phyloP scores from a whole-genome alignment of 1,140 invertebrate genomes.

The Drosophila tropicalis region DNA sequence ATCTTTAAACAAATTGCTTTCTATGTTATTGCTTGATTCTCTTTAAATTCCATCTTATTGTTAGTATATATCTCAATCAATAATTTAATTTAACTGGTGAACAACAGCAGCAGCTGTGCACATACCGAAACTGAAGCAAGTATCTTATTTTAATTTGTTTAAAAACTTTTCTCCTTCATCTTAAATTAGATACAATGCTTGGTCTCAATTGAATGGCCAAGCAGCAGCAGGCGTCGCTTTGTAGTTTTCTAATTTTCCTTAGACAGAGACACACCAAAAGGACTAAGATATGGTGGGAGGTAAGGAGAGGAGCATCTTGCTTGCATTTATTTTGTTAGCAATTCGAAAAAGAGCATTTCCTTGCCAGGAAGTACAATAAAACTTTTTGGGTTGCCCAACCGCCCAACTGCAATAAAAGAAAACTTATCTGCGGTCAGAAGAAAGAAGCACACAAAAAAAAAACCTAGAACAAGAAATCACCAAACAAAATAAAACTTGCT shows the following conservation, averaged over 20 bases:
- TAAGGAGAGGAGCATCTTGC: neutral
- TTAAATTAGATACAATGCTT: conserved; percentile 67
- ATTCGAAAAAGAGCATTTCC: conserved; percentile 55
- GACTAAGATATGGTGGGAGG: neutral
- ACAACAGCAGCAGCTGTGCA: conserved; percentile 66
- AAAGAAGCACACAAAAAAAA: neutral
- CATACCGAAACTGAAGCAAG: conserved; percentile 27
- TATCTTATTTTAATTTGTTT: conserved; percentile 74
- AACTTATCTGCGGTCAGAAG: conserved; percentile 65
- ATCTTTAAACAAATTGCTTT: no score
- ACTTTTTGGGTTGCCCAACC: conserved; percentile 57
- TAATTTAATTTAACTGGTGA: conserved; percentile 40
- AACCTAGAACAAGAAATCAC: neutral
- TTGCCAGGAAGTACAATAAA: conserved; percentile 66
- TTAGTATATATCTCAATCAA: conserved; percentile 17
- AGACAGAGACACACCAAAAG: neutral
- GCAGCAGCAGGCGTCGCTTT: conserved; percentile 28
- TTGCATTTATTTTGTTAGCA: conserved; percentile 60
- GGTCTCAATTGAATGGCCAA: conserved; percentile 62
- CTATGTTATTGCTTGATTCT: no score
- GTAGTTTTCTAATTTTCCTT: conserved; percentile 66
- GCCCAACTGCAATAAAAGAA: conserved; percentile 74
- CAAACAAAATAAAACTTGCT: neutral
- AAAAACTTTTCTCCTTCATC: conserved; percentile 44
- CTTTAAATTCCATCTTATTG: no score